Base-by-base conservation (phyloP, 1,140 invertebrate genomes). In the Leucophenga varia region DNA sequence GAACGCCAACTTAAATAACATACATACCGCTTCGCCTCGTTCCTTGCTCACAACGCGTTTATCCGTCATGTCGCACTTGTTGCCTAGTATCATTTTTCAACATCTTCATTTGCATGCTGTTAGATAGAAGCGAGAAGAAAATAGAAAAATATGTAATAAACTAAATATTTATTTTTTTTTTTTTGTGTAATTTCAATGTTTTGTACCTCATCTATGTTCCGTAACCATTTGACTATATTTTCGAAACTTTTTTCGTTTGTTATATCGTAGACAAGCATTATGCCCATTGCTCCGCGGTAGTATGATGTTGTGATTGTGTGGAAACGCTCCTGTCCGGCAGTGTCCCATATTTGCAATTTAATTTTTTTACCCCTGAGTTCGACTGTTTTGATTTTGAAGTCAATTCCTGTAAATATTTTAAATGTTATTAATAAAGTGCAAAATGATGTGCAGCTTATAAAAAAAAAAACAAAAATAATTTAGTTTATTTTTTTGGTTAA, bases 71-170 rank as follows among this genome's bases (percentile, higher is more conserved):
- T 99, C 97, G 86, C 95, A 97, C 82, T 99, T 99, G 77, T 99
- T 99, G 42, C 97, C 97, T 60, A 99, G 80, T 64, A 99, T 95
- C 96, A 99, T 98, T 98, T 98, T 69, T 98, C 96, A 42, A 99
- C 97, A 83, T 99, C 95, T 80, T 98, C 96, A 82, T 95, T 98
- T 16, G 96, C 97, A 83, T 99, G 95, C 90, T 95, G 64, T 30
- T 80, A 78, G 46, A 57, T 49, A 59, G 49, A 13, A 32, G 10
- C 50, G 30, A 28, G 35, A 49, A 16, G 28, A 21, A 44, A 35
- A 37, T 8, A 45, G 9, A 42, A 4, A 38, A 13, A 20, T 22
- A 30, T 12, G 17, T 42, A 42, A 13, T 7, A 3, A 13, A 30
- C 20, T n/a, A 19, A 22, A 14, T 31, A 4, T 12, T 3, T 14